Percentiles rank a stretch among this genome's conserved stretches.
Conservation (phyloP, 2,888 invertebrate genomes). For the Nomada goodeniana region DNA sequence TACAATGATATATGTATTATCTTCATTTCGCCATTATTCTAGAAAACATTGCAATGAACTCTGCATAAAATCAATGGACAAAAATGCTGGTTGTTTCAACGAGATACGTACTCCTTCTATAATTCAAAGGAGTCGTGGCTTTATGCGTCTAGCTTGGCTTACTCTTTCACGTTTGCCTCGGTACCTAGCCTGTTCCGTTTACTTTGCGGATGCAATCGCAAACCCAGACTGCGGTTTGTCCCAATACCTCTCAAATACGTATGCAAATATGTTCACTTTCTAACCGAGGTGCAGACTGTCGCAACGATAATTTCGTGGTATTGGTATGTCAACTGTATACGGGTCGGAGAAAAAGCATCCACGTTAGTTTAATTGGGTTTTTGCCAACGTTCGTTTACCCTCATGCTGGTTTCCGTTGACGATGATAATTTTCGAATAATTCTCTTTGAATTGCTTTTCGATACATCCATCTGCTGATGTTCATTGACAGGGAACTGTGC, state of each 20-base stretch:
- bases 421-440: no score
- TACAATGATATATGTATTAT: no score
- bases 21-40: no score
- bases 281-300: constrained; percentile 20
- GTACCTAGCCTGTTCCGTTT: constrained; percentile 12
- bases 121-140: constrained; percentile 14
- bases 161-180: constrained; percentile 28
- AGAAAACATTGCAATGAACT: neutral
- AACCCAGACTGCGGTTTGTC: constrained; percentile 42
- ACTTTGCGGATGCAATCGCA: constrained; percentile 33
- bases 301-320: constrained; percentile 8
- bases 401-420: neutral
- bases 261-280: constrained; percentile 45
- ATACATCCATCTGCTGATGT: no score
- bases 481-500: no score
- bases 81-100: neutral
- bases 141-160: constrained; percentile 25
- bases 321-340: constrained; percentile 3
- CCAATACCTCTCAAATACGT: constrained; percentile 44
- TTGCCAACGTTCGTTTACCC: neutral
- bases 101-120: neutral
- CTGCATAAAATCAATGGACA: neutral
- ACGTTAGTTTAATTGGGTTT: constrained; percentile 14
- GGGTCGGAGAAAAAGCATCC: neutral
- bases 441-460: no score